These are phyloP conservation scores for Ophioderma brevispina DNA, from an alignment of 35 echinoderm and acorn worm genomes.

Conservation along the genomic window DNA sequence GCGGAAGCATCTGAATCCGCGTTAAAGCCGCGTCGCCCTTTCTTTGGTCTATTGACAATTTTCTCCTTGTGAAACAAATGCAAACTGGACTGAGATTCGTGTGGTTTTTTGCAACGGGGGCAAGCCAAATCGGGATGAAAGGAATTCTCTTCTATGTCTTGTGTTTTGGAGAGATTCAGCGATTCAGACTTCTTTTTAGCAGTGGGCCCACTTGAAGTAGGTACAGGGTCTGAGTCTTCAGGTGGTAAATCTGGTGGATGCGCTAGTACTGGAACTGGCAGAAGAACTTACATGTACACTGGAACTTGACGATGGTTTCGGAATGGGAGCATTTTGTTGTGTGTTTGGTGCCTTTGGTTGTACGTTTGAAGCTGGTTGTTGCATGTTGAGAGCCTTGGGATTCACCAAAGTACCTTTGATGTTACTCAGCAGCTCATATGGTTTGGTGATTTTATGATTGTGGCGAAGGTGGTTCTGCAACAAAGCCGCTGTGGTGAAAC, in stretches of 20 bases:
- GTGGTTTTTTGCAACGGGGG: background rate
- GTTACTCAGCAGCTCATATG: background rate
- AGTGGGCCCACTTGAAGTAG: background rate
- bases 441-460: background rate
- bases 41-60: background rate
- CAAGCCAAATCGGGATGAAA: background rate
- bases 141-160: too few relatives aligned
- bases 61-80: background rate
- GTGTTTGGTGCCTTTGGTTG: too few relatives aligned
- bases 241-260: background rate
- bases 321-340: too few relatives aligned
- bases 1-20: background rate
- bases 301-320: too few relatives aligned
- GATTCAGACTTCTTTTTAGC: background rate
- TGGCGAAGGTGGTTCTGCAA: background rate
- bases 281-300: too few relatives aligned
- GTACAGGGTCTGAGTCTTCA: background rate
- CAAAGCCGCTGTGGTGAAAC: background rate
- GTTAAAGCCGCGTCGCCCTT: background rate
- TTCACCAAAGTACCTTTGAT: background rate
- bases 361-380: too few relatives aligned
- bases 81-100: background rate
- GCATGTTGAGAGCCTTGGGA: too few relatives aligned
- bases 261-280: background rate
- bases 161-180: too few relatives aligned